Evolutionary conservation across 1,140 invertebrate species (phyloP).

Genomic region (Drosophila parabipectinata): DNA sequence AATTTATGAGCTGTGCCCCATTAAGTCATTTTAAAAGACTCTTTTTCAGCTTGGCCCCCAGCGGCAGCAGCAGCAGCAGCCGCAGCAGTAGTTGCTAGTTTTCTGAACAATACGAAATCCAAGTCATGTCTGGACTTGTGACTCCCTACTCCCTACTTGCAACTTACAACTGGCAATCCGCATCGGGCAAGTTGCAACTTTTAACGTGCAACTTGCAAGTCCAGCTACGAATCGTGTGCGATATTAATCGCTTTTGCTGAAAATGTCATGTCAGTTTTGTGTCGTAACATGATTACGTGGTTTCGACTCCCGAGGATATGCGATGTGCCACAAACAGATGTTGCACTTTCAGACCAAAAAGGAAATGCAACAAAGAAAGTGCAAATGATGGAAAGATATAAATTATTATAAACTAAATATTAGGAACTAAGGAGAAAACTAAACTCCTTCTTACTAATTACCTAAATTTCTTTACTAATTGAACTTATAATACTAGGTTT

Average conservation of each 20-base stretch:
- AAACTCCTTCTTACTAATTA: background rate
- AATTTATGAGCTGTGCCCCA: constrained; percentile 82
- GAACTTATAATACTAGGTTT: no score
- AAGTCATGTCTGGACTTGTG: constrained; percentile 35
- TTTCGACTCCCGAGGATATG: constrained; percentile 41
- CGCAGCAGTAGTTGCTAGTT: constrained; percentile 21
- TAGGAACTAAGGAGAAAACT: background rate
- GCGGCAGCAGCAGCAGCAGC: constrained; percentile 31
- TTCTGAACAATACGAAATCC: constrained; percentile 62
- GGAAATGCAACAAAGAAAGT: background rate
- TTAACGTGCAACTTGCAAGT: constrained; percentile 19
- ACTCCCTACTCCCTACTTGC: constrained; percentile 40
- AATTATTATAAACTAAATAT: no score
- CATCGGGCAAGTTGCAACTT: background rate
- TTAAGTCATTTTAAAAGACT: constrained; percentile 83
- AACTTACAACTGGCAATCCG: constrained; percentile 18
- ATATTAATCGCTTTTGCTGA: constrained; percentile 83
- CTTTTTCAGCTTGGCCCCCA: constrained; percentile 50
- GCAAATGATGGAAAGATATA: background rate
- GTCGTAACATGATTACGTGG: constrained; percentile 81
- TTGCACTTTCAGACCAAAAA: constrained; percentile 12
- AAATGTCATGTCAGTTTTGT: constrained; percentile 82
- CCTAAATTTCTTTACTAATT: no score
- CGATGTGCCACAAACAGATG: constrained; percentile 39
- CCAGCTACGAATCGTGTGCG: constrained; percentile 66